Conservation (phyloP, 2,113 vertebrate genomes). For the Cathartes aura region DNA sequence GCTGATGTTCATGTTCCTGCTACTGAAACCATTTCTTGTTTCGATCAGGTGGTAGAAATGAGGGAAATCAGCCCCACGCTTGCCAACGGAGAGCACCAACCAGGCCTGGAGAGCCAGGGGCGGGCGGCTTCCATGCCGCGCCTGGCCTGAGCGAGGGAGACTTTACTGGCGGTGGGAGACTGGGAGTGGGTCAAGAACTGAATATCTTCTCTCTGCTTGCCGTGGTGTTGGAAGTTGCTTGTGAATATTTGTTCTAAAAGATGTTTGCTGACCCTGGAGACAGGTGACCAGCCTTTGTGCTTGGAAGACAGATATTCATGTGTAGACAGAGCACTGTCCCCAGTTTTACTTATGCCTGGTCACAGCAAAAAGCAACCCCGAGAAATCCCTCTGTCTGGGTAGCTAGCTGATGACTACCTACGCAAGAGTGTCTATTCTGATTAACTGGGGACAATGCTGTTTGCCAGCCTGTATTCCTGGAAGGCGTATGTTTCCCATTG, state of each 20-base stretch:
- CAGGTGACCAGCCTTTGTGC: not conserved
- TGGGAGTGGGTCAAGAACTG: not conserved
- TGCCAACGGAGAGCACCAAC: constrained; percentile 77
- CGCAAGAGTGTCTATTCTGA: not conserved
- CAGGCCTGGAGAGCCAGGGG: constrained; percentile 89
- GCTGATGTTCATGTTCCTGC: not conserved
- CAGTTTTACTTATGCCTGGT: not conserved
- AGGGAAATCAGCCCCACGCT: constrained; percentile 83
- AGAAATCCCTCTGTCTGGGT: not conserved
- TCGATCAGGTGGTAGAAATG: constrained; percentile 86
- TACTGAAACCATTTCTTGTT: not conserved
- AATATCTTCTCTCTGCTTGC: not conserved
- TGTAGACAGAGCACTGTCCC: not conserved
- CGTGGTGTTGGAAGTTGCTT: not conserved
- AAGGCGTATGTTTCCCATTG: not conserved
- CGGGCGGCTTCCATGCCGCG: constrained; percentile 93
- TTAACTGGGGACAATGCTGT: not conserved
- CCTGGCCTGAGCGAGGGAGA: constrained; percentile 76
- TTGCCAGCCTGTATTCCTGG: not conserved
- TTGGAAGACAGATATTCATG: not conserved
- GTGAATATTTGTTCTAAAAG: not conserved
- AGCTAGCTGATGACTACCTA: not conserved
- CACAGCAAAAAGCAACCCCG: not conserved
- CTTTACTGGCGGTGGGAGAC: not conserved
- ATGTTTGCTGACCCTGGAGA: not conserved